phyloP scores from a whole-genome alignment of 2,113 vertebrate species.

The Xyliphius kryptos region DNA sequence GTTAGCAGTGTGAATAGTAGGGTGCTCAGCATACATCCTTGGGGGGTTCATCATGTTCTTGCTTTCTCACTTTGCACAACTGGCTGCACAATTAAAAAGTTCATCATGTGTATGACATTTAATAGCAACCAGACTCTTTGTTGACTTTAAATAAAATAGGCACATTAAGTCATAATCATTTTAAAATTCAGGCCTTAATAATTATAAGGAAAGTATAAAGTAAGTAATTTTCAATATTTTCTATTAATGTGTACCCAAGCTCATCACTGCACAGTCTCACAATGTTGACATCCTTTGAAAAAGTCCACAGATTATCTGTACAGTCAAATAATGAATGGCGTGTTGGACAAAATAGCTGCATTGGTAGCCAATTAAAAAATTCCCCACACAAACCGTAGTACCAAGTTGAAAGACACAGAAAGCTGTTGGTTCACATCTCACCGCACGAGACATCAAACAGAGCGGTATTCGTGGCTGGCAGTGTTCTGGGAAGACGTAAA shows the following conservation, averaged over 20 bases:
- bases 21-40: no score
- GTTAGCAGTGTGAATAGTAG: no score
- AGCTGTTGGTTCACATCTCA: slow-evolving; percentile 40
- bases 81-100: no score
- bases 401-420: slow-evolving; percentile 35
- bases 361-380: slow-evolving; percentile 46
- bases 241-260: not conserved
- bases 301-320: slow-evolving; percentile 14
- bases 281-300: not conserved
- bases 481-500: slow-evolving; percentile 33
- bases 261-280: slow-evolving; percentile 1
- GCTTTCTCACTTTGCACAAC: no score
- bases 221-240: no score
- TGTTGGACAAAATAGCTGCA: slow-evolving; percentile 43
- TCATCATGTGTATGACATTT: no score
- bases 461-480: slow-evolving; percentile 26
- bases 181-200: no score
- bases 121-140: no score
- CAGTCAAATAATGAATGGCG: slow-evolving; percentile 28
- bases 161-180: no score
- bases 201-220: no score
- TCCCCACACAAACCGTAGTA: slow-evolving; percentile 41
- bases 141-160: no score
- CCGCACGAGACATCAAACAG: slow-evolving; percentile 44
- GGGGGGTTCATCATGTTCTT: no score